Conservation (phyloP, 2,113 vertebrate species). For the Sorex araneus region DNA sequence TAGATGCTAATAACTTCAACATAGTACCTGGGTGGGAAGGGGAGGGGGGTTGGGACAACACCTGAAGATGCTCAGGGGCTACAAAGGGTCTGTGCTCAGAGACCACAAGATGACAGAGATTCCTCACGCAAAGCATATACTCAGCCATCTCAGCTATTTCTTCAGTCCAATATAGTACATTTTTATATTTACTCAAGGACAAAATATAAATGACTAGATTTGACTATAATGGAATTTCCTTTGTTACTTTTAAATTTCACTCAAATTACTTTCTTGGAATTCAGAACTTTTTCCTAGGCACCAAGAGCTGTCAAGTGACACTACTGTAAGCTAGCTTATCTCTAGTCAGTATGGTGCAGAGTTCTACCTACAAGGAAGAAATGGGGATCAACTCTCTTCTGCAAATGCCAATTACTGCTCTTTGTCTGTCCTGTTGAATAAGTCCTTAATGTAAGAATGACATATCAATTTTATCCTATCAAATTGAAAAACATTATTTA, state of each 20-base stretch:
- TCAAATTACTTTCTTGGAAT: not conserved
- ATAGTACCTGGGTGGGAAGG: conserved; percentile 1
- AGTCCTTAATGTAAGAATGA: conserved; percentile 22
- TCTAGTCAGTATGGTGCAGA: not conserved
- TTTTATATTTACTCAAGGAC: not conserved
- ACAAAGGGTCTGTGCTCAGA: too few relatives aligned
- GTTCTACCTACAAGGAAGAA: not conserved
- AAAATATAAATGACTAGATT: conserved; percentile 59
- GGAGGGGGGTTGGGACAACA: too few relatives aligned
- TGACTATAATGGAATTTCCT: not conserved
- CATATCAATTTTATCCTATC: not conserved
- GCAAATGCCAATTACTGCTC: conserved; percentile 27
- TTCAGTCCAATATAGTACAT: too few relatives aligned
- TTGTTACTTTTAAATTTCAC: conserved; percentile 49
- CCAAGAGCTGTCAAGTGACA: not conserved
- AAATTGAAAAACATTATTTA: conserved; percentile 45
- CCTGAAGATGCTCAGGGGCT: too few relatives aligned
- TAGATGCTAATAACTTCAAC: conserved; percentile 22
- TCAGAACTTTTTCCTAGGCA: conserved; percentile 21
- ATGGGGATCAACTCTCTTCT: conserved; percentile 3
- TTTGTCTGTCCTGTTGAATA: not conserved
- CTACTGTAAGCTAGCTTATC: not conserved
- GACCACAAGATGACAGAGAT: too few relatives aligned
- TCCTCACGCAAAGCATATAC: too few relatives aligned
- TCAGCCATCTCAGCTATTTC: too few relatives aligned